phyloP scores from a whole-genome alignment of 2,888 invertebrate genomes.

The Orthosia cruda region DNA sequence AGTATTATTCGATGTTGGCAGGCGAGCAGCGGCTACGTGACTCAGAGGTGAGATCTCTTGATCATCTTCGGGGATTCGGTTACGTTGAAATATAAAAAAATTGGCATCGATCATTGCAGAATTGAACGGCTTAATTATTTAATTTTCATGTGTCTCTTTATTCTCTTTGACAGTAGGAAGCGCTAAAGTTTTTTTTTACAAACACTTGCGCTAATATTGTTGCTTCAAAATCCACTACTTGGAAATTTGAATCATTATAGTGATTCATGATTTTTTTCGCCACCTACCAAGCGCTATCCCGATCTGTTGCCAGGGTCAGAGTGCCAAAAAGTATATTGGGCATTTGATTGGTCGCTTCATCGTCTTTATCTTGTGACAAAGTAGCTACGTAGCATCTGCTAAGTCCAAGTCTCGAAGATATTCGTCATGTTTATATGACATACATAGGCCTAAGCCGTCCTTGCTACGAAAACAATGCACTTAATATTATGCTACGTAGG shows the following conservation, averaged over 20 bases:
- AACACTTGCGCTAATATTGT: conserved; percentile 20
- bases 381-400: not conserved
- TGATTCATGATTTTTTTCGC: conserved; percentile 52
- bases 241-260: conserved; percentile 52
- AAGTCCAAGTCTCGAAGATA: not conserved
- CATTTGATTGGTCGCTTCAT: conserved; percentile 40
- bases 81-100: conserved; percentile 62
- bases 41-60: conserved; percentile 85
- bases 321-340: conserved; percentile 42
- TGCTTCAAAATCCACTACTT: conserved; percentile 11
- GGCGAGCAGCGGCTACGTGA: conserved; percentile 78
- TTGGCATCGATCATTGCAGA: conserved; percentile 54
- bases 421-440: conserved; percentile 15
- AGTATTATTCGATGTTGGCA: conserved; percentile 83
- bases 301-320: conserved; percentile 54
- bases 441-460: not conserved
- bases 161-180: conserved; percentile 48
- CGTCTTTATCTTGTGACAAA: conserved; percentile 28
- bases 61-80: conserved; percentile 78
- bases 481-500: conserved; percentile 19
- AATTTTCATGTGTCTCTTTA: conserved; percentile 34
- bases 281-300: conserved; percentile 13
- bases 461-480: conserved; percentile 12
- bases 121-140: conserved; percentile 38
- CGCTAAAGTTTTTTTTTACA: conserved; percentile 18